These are phyloP conservation scores for Apamea monoglypha DNA, from an alignment of 2,888 invertebrate species.

Conservation along the genomic window DNA sequence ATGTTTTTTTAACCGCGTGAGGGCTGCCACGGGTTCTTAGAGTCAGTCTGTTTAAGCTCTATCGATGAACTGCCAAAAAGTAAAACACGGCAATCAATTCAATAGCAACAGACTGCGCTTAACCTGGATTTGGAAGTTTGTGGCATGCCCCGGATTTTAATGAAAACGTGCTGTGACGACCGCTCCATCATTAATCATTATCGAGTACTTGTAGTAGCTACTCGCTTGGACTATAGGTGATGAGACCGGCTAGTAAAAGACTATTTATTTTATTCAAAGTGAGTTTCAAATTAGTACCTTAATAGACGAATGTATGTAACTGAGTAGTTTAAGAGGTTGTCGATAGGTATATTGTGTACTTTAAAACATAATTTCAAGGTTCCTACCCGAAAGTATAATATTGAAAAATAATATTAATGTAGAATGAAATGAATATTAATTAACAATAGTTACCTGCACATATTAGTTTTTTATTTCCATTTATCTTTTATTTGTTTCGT, in stretches of 20 bases:
- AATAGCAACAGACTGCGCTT: constrained; percentile 5
- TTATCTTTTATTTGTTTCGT: constrained; percentile 20
- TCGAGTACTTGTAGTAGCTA: constrained; percentile 36
- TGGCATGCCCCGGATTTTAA: constrained; percentile 45
- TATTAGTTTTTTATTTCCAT: constrained; percentile 53
- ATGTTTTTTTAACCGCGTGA: constrained; percentile 29
- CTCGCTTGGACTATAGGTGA: constrained; percentile 43
- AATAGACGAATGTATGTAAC: constrained; percentile 76
- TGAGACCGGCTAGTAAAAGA: constrained; percentile 53
- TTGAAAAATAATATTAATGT: constrained; percentile 77
- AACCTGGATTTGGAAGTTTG: constrained; percentile 8
- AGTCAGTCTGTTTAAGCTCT: constrained; percentile 4
- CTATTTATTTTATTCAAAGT: constrained; percentile 69
- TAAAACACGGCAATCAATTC: constrained; percentile 6
- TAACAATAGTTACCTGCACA: constrained; percentile 83
- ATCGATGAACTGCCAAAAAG: constrained; percentile 7
- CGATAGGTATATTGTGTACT: constrained; percentile 71
- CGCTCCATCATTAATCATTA: constrained; percentile 48
- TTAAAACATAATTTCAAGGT: constrained; percentile 83
- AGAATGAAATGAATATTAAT: constrained; percentile 74
- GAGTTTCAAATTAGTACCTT: constrained; percentile 76
- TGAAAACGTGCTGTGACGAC: constrained; percentile 77
- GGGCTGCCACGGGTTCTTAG: constrained; percentile 14
- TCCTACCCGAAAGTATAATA: constrained; percentile 86
- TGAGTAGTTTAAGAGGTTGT: constrained; percentile 71